phyloP scores from a whole-genome alignment of 2,888 invertebrate species.

The Rhaphigaster nebulosa region DNA sequence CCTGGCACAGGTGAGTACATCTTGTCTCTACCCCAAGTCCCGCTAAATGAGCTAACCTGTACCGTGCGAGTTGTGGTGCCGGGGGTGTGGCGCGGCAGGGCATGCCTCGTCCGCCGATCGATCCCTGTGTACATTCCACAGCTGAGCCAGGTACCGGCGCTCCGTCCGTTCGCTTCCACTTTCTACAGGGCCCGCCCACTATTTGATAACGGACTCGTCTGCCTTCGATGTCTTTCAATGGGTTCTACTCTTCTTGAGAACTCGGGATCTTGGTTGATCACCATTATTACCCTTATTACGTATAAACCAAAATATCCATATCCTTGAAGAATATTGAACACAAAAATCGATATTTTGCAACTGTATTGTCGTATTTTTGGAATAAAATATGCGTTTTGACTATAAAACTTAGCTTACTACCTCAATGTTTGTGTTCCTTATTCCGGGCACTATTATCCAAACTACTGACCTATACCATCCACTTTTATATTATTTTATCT shows the following conservation, averaged over 20 bases:
- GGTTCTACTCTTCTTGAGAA: not conserved
- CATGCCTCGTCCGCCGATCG: not conserved
- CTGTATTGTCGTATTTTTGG: not conserved
- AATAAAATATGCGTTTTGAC: not conserved
- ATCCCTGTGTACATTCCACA: slow-evolving; percentile 36
- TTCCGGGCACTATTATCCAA: not conserved
- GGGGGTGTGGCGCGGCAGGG: not conserved
- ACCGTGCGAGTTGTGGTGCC: not conserved
- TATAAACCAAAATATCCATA: not conserved
- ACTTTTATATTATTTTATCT: not conserved
- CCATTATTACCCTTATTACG: not conserved
- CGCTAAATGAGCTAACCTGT: too few relatives aligned
- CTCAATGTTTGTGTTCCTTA: not conserved
- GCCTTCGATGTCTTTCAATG: not conserved
- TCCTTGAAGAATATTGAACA: not conserved
- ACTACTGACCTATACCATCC: not conserved
- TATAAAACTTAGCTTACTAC: not conserved
- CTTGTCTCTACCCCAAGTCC: not conserved
- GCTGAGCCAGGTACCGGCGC: slow-evolving; percentile 38
- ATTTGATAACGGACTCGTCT: not conserved
- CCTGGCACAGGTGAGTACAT: slow-evolving; percentile 33
- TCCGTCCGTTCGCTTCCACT: slow-evolving; percentile 28
- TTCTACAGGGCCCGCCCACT: slow-evolving; percentile 43
- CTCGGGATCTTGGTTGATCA: not conserved
- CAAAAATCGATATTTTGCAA: not conserved